phyloP scores from a whole-genome alignment of 2,797 vertebrate genomes.

The Hafferia zeledoni region DNA sequence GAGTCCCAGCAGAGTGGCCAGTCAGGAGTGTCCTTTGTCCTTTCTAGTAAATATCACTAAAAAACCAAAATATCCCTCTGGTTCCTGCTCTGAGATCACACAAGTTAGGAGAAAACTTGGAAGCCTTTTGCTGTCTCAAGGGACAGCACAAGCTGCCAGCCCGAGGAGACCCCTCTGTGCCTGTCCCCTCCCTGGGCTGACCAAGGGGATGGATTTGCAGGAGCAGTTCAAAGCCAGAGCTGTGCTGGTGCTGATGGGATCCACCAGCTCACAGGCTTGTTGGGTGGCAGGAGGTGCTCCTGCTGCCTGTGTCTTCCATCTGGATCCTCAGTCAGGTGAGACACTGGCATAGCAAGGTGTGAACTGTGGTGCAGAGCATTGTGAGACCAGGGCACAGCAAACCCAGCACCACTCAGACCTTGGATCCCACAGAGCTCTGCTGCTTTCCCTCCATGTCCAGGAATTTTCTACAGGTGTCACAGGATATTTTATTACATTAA shows the following conservation, averaged over 20 bases:
- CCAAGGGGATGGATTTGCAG: neutral
- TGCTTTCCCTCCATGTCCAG: neutral
- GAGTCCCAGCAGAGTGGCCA: neutral
- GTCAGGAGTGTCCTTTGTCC: neutral
- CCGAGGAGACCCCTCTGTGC: neutral
- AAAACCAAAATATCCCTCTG: neutral
- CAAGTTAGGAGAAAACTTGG: neutral
- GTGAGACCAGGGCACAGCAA: neutral
- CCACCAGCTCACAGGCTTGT: neutral
- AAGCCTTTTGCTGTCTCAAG: neutral
- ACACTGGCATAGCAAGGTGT: neutral
- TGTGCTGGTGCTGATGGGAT: fast-evolving
- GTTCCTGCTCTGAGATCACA: neutral
- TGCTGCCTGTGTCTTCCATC: neutral
- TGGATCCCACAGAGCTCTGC: neutral
- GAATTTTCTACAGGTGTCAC: neutral
- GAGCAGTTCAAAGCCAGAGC: neutral
- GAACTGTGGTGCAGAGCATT: neutral
- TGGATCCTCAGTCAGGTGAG: neutral
- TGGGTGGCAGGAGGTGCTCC: neutral
- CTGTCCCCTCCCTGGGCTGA: neutral
- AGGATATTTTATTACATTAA: neutral
- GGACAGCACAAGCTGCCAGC: neutral
- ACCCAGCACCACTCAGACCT: neutral
- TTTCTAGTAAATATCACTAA: neutral